Evolutionary conservation across 2,113 vertebrate genomes (phyloP), one percentile per base, ranked within the genome.

Genomic region (Dipodomys stephensi): DNA sequence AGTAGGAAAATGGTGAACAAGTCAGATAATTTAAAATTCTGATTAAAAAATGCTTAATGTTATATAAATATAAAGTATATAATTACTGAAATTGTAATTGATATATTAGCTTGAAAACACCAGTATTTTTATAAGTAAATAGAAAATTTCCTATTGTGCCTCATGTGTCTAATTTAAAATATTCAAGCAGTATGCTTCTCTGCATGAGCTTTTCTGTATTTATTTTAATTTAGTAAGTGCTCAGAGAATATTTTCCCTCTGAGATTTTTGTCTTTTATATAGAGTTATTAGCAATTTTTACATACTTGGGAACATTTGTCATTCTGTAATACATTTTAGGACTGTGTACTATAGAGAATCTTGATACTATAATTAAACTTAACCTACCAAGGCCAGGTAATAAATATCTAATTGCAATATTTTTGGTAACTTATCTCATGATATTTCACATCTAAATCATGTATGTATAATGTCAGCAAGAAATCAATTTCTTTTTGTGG

Each of bases 101-200:
- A 49, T 85, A 10, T 28, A 27, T 92, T 88, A 83, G 49, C 23
- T 91, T 92, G 84, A 74, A 93, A 89, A 49, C 49, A 9, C 39
- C 39, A 39, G 39, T 49, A 49, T 49, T 49, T 49, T 49, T 49
- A 11, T 49, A 49, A 49, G 49, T 49, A 49, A 49, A 49, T 9
- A 49, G 12, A 49, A 49, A 11, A 49, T 49, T 49, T 93, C 89
- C 76, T 87, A 39, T 87, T 93, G 19, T 94, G 12, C 39, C n/a
- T 80, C 91, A 68, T 74, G 27, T 32, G 68, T 90, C 68, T 88
- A 86, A 88, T 90, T 72, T 88, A 86, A 88, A 86, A 74, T 60
- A 30, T 39, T 88, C 18, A 87, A 60, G 32, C 76, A 85, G 62
- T 83, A 44, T 13, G 88, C 39, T 92, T 95, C 49, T 93, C 16